These are phyloP conservation scores for Helicoverpa armigera DNA, from an alignment of 1,140 invertebrate species.

Conservation along the genomic window DNA sequence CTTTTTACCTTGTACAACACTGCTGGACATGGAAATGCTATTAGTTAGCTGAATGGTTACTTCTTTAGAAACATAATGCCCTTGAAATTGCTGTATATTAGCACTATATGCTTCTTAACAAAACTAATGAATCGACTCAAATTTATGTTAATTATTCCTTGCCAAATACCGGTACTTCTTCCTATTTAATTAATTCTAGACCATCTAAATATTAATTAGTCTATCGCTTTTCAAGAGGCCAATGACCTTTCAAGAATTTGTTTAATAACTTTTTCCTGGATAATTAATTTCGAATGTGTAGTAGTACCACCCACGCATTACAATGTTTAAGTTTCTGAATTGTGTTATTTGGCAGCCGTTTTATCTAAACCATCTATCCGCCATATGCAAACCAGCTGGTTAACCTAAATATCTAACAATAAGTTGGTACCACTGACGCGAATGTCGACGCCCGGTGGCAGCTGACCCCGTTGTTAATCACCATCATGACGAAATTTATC, in stretches of 20 bases:
- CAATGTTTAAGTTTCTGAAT: conserved; percentile 11
- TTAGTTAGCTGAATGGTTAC: conserved; percentile 11
- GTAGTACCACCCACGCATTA: conserved; percentile 12
- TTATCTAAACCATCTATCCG: conserved; percentile 49
- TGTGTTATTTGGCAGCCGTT: conserved; percentile 38
- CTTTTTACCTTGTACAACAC: conserved; percentile 34
- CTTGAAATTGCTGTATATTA: not conserved
- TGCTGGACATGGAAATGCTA: conserved; percentile 35
- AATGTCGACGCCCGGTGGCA: conserved; percentile 46
- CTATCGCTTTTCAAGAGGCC: not conserved
- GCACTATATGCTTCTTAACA: not conserved
- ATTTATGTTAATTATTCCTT: conserved; percentile 19
- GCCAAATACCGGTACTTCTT: conserved; percentile 14
- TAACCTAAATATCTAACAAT: conserved; percentile 59
- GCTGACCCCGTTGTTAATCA: conserved; percentile 67
- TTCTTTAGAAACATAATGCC: not conserved
- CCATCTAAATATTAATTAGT: conserved; percentile 20
- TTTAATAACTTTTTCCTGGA: conserved; percentile 4
- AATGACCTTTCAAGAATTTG: conserved; percentile 17
- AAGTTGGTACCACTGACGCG: conserved; percentile 5
- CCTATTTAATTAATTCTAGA: conserved; percentile 15
- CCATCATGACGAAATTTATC: conserved; percentile 64
- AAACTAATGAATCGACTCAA: not conserved
- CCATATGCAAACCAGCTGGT: conserved; percentile 65
- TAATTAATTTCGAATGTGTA: conserved; percentile 2